Percentiles rank a stretch among this genome's conserved stretches.
Evolutionary conservation across 2,888 invertebrate genomes (phyloP).

Genomic region (Dendrolimus houi): DNA sequence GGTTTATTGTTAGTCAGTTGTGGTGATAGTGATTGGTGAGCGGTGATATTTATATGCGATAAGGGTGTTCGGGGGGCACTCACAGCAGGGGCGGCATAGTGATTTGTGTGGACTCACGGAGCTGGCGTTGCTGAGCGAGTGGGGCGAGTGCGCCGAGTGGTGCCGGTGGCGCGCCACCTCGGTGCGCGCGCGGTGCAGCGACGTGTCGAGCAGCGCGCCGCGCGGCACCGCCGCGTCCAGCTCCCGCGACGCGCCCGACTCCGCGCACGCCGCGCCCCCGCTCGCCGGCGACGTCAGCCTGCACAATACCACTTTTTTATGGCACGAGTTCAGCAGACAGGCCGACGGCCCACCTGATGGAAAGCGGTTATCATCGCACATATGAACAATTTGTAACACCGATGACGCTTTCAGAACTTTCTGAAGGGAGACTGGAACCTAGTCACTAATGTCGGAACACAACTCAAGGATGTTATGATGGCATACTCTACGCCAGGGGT

Average conservation of each 20-base stretch:
- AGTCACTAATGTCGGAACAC: no score
- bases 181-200: conserved; percentile 83
- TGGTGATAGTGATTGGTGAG: neutral
- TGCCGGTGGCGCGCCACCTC: conserved; percentile 85
- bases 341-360: no score
- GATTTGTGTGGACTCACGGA: conserved; percentile 48
- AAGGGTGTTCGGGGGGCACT: neutral
- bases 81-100: conserved; percentile 2
- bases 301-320: neutral
- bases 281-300: conserved; percentile 10
- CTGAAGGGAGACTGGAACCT: no score
- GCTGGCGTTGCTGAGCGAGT: conserved; percentile 78
- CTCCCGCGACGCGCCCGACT: conserved; percentile 75
- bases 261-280: conserved; percentile 14
- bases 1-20: no score
- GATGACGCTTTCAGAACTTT: no score
- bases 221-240: conserved; percentile 92
- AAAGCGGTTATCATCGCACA: no score
- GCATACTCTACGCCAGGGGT: no score
- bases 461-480: no score
- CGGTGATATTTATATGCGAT: neutral
- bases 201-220: conserved; percentile 86
- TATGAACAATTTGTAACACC: no score
- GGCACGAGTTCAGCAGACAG: no score
- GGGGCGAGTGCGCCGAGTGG: conserved; percentile 54